Evolutionary conservation across 2,888 invertebrate genomes (phyloP), one percentile per base, ranked within the genome.

Genomic region (Uropetala carovei): DNA sequence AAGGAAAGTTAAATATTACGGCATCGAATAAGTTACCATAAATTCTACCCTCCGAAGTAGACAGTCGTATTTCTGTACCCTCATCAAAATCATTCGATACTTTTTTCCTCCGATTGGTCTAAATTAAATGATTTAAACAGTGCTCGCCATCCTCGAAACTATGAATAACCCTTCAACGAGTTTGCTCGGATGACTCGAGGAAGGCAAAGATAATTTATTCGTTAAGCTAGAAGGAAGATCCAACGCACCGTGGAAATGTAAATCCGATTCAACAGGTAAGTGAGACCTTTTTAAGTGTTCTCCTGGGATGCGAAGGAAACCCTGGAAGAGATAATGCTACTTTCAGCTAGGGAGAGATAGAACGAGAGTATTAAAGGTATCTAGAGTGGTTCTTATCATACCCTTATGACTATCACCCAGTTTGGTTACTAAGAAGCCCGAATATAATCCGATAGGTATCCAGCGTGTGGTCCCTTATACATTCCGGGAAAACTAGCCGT

Each of bases 241-340:
- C 89, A 60, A 89, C 89, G 89, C 43, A 89, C 59, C 89, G 89
- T 89, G 89, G n/a, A 64, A 64, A 64, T 89, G 89, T 64, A 89
- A 59, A 89, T 89, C 16, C 64, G 30, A 89, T 89, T 89, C 89
- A 89, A 89, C 89, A 89, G 89, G 89, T 89, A 89, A 89, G 64
- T 43, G 30, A 43, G 64, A 43, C 64, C 30, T 43, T 56, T 64
- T 56, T 64, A 89, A 89, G 64, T 64, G 89, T 64, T 89, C 83
- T 27, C 60, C 14, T 43, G 43, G 58, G 14, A 64, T 68, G 43
- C 56, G 59, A n/a, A 68, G 64, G 27, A 13, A 10, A 60, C 10
- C 8, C 10, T 30, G 56, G 13, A n/a, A 43, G 68, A 89, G n/a
- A 4, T 89, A 43, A 64, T 89, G 43, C 30, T n/a, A 43, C 43